Conservation (phyloP, 2,113 vertebrate species). For the Gallinago jamesoni region DNA sequence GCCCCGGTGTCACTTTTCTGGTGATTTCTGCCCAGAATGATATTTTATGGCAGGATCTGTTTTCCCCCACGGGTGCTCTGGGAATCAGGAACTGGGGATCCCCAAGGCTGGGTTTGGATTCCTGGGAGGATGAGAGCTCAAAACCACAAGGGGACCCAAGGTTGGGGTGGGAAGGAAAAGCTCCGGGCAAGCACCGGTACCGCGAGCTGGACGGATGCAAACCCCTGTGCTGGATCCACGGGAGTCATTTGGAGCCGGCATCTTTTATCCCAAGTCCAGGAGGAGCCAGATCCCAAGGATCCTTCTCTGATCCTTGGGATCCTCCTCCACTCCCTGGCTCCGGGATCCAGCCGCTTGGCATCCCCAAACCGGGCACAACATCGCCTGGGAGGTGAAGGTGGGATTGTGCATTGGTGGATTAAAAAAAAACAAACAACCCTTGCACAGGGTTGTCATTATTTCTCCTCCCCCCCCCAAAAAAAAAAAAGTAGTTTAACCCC, state of each 20-base stretch:
- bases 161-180: neutral
- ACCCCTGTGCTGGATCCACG: accelerated
- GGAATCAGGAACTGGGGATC: neutral
- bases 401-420: neutral
- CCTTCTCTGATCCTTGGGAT: neutral
- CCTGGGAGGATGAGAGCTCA: neutral
- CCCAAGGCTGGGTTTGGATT: neutral
- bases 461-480: neutral
- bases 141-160: neutral
- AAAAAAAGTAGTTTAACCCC: neutral
- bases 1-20: neutral
- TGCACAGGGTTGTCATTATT: accelerated
- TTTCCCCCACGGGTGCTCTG: neutral
- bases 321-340: neutral
- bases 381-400: accelerated
- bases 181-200: neutral
- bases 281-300: neutral
- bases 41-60: neutral
- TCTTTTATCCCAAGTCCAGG: neutral
- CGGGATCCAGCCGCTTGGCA: accelerated
- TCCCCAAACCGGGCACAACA: neutral
- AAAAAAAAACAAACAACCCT: neutral
- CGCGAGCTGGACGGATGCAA: neutral
- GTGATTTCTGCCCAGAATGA: neutral
- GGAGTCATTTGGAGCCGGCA: accelerated